Evolutionary conservation across 2,113 vertebrate species (phyloP).

Genomic region (Oncorhynchus masou): DNA sequence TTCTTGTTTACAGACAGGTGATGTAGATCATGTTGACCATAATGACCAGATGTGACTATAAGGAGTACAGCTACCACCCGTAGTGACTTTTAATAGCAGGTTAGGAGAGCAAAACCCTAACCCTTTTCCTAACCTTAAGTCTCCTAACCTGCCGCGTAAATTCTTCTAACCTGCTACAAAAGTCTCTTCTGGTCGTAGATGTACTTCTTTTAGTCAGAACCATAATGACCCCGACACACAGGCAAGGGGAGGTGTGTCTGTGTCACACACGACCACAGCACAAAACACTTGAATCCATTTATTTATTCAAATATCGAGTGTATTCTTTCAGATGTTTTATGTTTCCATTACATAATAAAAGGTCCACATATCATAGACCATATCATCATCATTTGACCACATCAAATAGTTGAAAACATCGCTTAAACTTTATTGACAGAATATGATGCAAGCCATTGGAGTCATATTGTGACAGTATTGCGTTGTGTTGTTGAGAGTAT

Average conservation of each 20-base stretch:
- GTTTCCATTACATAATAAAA: background rate
- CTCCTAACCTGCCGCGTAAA: too few species aligned
- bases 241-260: background rate
- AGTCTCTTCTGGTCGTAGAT: too few species aligned
- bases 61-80: too few species aligned
- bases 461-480: background rate
- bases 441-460: conserved; percentile 1
- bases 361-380: background rate
- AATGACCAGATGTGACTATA: too few species aligned
- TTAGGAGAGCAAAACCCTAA: too few species aligned
- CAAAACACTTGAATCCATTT: background rate
- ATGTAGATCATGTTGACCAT: too few species aligned
- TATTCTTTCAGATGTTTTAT: background rate
- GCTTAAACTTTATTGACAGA: conserved; percentile 18
- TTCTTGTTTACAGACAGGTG: too few species aligned
- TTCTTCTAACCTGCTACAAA: too few species aligned
- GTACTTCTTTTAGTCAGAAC: background rate
- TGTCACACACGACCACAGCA: too few species aligned
- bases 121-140: too few species aligned
- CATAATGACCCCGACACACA: background rate
- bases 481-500: background rate
- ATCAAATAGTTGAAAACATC: conserved; percentile 9
- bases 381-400: background rate
- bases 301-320: background rate
- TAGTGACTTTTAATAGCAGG: too few species aligned